phyloP scores from a whole-genome alignment of 2,797 vertebrate species.

The Poeciliopsis turneri region DNA sequence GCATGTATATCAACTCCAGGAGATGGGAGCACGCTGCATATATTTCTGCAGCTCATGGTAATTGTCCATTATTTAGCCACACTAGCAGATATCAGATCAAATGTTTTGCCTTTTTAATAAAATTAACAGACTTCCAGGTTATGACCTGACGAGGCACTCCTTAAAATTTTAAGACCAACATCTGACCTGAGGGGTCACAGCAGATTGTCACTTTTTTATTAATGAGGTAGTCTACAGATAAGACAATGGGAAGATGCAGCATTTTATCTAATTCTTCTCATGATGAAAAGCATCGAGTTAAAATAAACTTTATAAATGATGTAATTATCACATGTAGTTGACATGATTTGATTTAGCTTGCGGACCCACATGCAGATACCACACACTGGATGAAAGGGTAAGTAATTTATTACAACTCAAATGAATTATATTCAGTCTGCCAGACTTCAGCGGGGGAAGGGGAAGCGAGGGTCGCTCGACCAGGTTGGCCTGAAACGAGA shows the following conservation, averaged over 20 bases:
- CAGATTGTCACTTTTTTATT: not conserved
- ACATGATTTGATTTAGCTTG: too few species aligned
- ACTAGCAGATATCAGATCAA: not conserved
- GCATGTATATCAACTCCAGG: not conserved
- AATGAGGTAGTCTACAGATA: not conserved
- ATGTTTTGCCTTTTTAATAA: not conserved
- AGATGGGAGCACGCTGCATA: not conserved
- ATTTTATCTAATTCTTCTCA: not conserved
- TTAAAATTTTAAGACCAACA: not conserved
- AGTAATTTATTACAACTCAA: too few species aligned
- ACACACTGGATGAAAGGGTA: too few species aligned
- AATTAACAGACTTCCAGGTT: not conserved
- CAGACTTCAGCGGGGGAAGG: too few species aligned
- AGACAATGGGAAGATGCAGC: not conserved
- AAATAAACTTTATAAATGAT: not conserved
- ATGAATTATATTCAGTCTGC: too few species aligned
- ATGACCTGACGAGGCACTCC: not conserved
- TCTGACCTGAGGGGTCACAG: not conserved
- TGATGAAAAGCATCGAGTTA: not conserved
- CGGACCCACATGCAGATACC: too few species aligned
- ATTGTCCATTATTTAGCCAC: not conserved
- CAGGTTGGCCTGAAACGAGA: too few species aligned
- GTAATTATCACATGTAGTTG: not conserved
- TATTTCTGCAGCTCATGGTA: not conserved
- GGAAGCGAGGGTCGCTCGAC: too few species aligned